Conservation (phyloP, 2,888 invertebrate genomes). For the Catotricha subobsoleta region DNA sequence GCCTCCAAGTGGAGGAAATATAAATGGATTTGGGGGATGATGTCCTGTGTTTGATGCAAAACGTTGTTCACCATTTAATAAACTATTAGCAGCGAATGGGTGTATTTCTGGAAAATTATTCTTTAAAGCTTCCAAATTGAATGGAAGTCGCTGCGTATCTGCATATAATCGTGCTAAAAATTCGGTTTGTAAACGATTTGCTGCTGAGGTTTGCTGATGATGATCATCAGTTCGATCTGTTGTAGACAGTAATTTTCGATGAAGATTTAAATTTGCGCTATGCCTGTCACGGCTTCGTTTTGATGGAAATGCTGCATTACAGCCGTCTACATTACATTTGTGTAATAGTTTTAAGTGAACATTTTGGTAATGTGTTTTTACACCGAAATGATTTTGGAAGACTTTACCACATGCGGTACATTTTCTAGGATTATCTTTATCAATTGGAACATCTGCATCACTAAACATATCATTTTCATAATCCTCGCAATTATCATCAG, state of each 20-base stretch:
- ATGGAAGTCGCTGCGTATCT: constrained; percentile 42
- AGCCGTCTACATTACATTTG: constrained; percentile 86
- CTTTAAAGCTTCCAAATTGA: constrained; percentile 45
- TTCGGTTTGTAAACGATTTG: constrained; percentile 52
- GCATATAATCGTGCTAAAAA: constrained; percentile 61
- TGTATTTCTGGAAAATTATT: constrained; percentile 17
- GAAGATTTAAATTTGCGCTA: constrained; percentile 77
- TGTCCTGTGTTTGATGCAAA: constrained; percentile 16
- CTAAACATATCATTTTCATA: constrained; percentile 55
- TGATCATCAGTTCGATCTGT: constrained; percentile 24
- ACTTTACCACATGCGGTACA: constrained; percentile 86
- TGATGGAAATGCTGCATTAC: constrained; percentile 86
- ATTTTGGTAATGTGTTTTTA: constrained; percentile 90
- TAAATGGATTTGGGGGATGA: constrained; percentile 37
- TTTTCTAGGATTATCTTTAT: constrained; percentile 76
- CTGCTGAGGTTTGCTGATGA: background rate
- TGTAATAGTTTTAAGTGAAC: constrained; percentile 91
- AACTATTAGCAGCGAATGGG: constrained; percentile 9
- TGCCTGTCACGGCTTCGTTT: constrained; percentile 84
- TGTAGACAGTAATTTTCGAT: constrained; percentile 71
- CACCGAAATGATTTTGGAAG: constrained; percentile 82
- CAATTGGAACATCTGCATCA: constrained; percentile 65
- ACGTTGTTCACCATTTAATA: constrained; percentile 14
- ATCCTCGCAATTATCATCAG: constrained; percentile 43
- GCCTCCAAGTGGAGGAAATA: constrained; percentile 39